Evolutionary conservation across 2,113 vertebrate genomes (phyloP).

Genomic region (Ciconia maguari): DNA sequence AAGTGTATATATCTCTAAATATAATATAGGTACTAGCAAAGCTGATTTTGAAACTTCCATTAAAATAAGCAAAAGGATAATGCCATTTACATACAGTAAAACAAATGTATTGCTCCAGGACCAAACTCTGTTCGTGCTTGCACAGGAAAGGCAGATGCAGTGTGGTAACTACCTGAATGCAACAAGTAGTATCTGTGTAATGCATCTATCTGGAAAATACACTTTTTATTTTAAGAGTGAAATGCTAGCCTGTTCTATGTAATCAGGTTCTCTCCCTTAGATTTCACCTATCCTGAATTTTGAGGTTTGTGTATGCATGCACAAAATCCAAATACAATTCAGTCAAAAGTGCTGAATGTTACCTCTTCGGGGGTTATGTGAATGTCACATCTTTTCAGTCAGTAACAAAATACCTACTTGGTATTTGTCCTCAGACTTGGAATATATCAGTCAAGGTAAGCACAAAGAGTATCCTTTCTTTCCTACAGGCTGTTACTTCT

Average conservation of each 20-base stretch:
- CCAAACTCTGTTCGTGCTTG: neutral
- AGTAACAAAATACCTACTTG: neutral
- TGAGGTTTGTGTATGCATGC: neutral
- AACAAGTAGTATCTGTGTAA: neutral
- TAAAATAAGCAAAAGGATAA: neutral
- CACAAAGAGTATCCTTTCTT: neutral
- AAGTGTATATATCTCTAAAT: neutral
- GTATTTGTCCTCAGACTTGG: neutral
- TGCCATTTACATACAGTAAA: neutral
- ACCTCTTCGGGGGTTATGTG: neutral
- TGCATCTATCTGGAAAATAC: neutral
- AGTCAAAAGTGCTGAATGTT: neutral
- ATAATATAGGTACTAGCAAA: neutral
- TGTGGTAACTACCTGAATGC: neutral
- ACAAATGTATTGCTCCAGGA: neutral
- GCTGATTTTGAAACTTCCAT: neutral
- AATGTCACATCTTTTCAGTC: neutral
- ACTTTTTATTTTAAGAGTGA: neutral
- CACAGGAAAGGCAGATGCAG: neutral
- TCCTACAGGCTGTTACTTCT: neutral
- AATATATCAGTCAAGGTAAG: neutral
- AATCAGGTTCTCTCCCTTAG: neutral
- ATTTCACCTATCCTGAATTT: neutral
- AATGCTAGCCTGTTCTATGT: neutral
- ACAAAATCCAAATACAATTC: neutral